These are phyloP conservation scores for Harpagus bidentatus DNA, from an alignment of 2,113 vertebrate species.

Conservation along the genomic window DNA sequence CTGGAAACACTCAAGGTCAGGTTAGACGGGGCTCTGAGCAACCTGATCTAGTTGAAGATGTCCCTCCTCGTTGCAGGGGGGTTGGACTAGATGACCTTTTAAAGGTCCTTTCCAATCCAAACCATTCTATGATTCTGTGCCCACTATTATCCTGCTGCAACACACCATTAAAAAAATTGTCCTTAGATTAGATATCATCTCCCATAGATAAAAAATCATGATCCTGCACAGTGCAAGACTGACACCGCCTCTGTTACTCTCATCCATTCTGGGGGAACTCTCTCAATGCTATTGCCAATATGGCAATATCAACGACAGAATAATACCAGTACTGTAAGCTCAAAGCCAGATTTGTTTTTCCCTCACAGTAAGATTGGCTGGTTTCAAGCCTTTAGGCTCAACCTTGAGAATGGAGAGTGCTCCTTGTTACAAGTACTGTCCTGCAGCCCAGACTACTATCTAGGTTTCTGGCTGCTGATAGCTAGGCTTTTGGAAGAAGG, in stretches of 20 bases:
- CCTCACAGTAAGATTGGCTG: neutral
- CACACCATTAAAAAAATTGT: neutral
- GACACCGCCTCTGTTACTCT: neutral
- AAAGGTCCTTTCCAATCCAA: neutral
- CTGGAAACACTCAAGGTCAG: neutral
- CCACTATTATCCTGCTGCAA: neutral
- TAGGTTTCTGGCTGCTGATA: neutral
- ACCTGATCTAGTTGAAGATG: neutral
- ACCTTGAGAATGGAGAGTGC: neutral
- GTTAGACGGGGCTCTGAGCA: neutral
- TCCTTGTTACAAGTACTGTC: neutral
- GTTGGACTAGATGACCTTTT: neutral
- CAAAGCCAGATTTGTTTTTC: neutral
- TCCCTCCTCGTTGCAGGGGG: rapidly evolving
- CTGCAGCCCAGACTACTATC: neutral
- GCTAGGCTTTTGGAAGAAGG: neutral
- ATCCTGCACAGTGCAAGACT: neutral
- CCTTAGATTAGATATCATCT: neutral
- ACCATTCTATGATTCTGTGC: neutral
- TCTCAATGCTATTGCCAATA: neutral
- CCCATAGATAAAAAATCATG: neutral
- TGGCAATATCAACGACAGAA: neutral
- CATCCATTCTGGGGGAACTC: neutral
- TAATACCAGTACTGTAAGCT: neutral
- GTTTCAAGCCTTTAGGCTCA: neutral